Base-by-base conservation (phyloP, 2,888 invertebrate species). In the Blera fallax region DNA sequence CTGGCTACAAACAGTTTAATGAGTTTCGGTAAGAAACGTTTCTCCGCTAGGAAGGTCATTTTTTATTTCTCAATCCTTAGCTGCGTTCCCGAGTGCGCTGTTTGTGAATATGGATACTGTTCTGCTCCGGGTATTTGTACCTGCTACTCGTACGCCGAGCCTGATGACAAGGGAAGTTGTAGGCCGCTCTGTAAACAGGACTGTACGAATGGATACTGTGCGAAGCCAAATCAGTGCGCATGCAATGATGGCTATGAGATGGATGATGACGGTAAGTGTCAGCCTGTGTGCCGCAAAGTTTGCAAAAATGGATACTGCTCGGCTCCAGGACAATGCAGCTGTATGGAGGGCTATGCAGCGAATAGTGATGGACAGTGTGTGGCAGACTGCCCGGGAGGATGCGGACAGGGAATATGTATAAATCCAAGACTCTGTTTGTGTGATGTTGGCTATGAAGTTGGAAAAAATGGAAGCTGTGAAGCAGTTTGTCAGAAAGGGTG, bases 191-290 rank as follows among this genome's bases (percentile, higher is more conserved):
- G 92, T 73, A 43, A 69, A 0, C 56, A 83, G 2, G 87, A 87
- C 11, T 92, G 92, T 58, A 67, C 78, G 0, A 90, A 92, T 81
- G 92, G 91, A 3, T 72, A 50, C 1, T 93, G 92, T 81, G 69
- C 89, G 0, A 91, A 93, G 0, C 94, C 94, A 0, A 94, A 94
- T 83, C 90, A 91, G 0, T 95, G 95, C 89, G 91, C 89, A 7
- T 95, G 95, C 88, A 91, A 92, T n/a, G 88, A 91, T 6, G 95
- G 94, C 0, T 95, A 92, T 88, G 89, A 90, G 2, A 92, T 1
- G 90, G 92, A 87, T 54, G 32, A 64, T 0, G 76, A 87, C n/a
- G 88, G 88, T 7, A 73, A 64, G 14, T 88, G 88, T 37, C 54
- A 65, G 16, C 88, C 87, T 0, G 64, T 83, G 6, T 89, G 89